These are phyloP conservation scores for Petroica traversi DNA, from an alignment of 2,113 vertebrate species.

Conservation along the genomic window DNA sequence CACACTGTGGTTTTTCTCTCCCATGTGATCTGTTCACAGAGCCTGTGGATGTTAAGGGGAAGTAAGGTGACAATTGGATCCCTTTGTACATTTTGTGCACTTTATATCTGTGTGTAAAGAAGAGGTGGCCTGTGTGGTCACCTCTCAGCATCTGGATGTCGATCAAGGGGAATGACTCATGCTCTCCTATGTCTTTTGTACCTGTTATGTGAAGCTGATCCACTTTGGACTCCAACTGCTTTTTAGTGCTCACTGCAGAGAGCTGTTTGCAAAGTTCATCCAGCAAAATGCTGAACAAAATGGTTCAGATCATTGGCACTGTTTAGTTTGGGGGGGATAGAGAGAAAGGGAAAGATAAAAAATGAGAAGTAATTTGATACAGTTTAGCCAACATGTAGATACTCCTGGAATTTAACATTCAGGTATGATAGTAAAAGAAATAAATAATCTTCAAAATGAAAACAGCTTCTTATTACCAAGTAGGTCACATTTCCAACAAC, in stretches of 20 bases:
- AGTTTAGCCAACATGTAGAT: not conserved
- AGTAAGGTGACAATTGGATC: not conserved
- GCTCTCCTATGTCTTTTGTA: not conserved
- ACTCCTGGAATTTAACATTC: constrained; percentile 27
- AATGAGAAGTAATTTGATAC: not conserved
- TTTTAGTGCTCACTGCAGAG: not conserved
- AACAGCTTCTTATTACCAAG: constrained; percentile 38
- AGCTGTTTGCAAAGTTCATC: not conserved
- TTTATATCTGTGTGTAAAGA: not conserved
- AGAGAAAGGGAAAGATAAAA: not conserved
- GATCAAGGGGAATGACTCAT: constrained; percentile 12
- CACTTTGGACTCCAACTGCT: not conserved
- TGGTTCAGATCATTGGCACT: not conserved
- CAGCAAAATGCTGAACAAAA: constrained; percentile 15
- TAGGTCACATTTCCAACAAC: constrained; percentile 54
- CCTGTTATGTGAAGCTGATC: not conserved
- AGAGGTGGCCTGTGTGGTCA: not conserved
- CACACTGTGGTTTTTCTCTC: not conserved
- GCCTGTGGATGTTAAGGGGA: not conserved
- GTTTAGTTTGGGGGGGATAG: not conserved
- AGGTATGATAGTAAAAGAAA: not conserved
- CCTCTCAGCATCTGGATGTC: not conserved
- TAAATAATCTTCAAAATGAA: constrained; percentile 36
- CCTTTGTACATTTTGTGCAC: not conserved
- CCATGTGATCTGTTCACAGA: not conserved